Base-by-base conservation (phyloP, 2,113 vertebrate genomes). In the Ceratotherium simum region DNA sequence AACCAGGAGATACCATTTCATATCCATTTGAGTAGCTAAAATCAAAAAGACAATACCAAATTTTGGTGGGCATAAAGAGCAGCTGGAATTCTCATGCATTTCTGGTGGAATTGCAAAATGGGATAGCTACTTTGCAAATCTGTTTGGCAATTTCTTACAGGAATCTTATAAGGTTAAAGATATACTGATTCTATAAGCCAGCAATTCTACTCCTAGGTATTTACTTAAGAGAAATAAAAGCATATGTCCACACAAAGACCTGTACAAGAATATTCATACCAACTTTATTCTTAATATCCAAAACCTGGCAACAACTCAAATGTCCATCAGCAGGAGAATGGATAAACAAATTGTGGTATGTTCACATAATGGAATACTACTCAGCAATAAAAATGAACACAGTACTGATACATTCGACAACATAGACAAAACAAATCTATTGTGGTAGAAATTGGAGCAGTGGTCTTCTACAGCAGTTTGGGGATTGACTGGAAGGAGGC, bases 201-300 rank as follows among this genome's bases (percentile, higher is more conserved):
- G 46, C 42, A 70, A 9, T 73, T 73, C n/a, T 56, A 81, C n/a
- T 73, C 9, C 42, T 18, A 65, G 11, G 11, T 80, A 54, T 39
- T 73, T 80, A 64, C 16, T 86, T 5, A 80, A 92, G 73, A 78
- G 54, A 79, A 83, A 69, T n/a, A n/a, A 90, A 92, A 95, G 70
- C 21, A 27, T 25, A 51, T 20, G 6, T 60, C 23, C 29, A 56
- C 75, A 62, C 10, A 51, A 81, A 88, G 23, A 48, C n/a, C 56
- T 88, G 27, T 73, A 62, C 8, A 33, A 89, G 65, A 64, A 62
- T 62, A 36, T 36, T 80, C 51, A 69, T 69, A 95, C 31, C 27
- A 73, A 4, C 54, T 60, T 88, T 88, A 60, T 73, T 58, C 33
- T 56, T 73, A 60, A 60, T 60, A 88, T 46, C 54, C 78, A 54